Percentiles rank a stretch among this genome's conserved stretches.
Conservation (phyloP, 2,797 vertebrate genomes). For the Xenops minutus region DNA sequence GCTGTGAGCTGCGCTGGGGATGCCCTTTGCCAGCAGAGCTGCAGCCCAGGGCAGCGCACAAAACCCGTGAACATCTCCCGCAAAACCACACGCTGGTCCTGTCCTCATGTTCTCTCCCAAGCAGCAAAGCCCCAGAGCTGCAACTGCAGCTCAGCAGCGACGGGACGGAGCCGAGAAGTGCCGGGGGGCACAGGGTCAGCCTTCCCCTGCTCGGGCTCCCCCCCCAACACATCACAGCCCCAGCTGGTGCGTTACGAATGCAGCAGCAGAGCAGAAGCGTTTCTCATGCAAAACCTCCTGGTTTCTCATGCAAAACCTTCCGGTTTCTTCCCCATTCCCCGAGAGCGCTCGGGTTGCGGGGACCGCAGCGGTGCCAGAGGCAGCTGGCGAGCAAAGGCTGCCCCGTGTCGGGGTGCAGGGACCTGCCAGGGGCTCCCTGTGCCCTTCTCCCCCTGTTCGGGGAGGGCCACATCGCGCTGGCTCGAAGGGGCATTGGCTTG, state of each 20-base stretch:
- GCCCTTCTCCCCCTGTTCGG: background rate
- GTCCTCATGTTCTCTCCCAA: background rate
- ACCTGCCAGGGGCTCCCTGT: background rate
- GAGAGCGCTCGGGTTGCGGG: background rate
- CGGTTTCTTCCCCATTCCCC: background rate
- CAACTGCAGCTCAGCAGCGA: background rate
- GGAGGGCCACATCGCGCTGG: background rate
- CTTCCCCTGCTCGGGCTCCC: background rate
- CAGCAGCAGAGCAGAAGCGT: background rate
- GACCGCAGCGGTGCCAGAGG: background rate
- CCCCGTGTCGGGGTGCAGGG: background rate
- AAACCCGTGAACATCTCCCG: background rate
- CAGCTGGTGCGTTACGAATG: background rate
- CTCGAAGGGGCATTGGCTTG: background rate
- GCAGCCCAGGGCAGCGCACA: accelerated
- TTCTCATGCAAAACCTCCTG: background rate
- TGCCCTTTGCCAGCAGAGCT: background rate
- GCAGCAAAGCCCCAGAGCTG: background rate
- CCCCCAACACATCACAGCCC: background rate
- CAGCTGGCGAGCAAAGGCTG: background rate
- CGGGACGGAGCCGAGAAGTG: background rate
- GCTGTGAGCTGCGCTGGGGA: background rate
- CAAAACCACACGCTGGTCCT: background rate
- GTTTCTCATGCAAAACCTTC: background rate
- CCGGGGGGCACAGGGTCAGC: background rate